Evolutionary conservation across 2,797 vertebrate genomes (phyloP).

Genomic region (Argya squamiceps): DNA sequence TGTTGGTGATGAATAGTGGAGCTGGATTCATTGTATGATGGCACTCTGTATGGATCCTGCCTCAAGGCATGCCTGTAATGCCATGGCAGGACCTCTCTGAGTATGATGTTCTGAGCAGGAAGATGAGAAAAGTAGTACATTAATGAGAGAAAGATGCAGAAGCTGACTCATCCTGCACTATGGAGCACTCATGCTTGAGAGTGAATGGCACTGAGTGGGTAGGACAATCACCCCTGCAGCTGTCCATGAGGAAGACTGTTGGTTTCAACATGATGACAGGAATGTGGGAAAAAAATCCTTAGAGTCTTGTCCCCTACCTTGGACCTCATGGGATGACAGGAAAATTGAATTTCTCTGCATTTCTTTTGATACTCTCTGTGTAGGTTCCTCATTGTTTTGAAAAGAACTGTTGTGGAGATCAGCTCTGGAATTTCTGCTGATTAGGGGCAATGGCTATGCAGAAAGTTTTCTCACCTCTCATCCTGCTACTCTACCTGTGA

Average conservation of each 20-base stretch:
- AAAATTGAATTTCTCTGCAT: background rate
- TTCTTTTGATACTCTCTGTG: accelerated
- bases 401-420: background rate
- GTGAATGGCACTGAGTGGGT: background rate
- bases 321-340: background rate
- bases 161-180: background rate
- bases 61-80: background rate
- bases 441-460: background rate
- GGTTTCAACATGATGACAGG: background rate
- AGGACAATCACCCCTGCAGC: background rate
- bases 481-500: background rate
- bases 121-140: background rate
- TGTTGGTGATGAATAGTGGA: background rate
- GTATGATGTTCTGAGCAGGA: background rate
- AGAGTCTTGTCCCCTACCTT: background rate
- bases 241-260: background rate
- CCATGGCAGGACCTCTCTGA: background rate
- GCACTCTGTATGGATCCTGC: background rate
- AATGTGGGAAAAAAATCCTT: background rate
- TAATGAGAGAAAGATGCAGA: background rate
- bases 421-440: background rate
- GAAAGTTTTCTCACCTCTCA: background rate
- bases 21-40: background rate
- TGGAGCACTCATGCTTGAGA: background rate
- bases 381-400: background rate